These are phyloP conservation scores for Antheraea mylitta DNA, from an alignment of 1,140 invertebrate genomes.

Conservation along the genomic window DNA sequence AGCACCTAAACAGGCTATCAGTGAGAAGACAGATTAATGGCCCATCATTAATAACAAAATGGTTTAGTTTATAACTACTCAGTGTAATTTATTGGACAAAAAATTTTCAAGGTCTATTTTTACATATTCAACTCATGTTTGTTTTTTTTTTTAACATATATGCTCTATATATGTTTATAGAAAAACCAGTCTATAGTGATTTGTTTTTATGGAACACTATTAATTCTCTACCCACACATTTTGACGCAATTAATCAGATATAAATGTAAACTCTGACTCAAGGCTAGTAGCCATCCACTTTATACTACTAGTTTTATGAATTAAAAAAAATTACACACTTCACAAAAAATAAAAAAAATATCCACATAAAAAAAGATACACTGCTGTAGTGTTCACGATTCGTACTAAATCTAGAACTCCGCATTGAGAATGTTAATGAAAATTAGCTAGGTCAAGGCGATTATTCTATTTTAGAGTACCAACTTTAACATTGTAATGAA, in stretches of 20 bases:
- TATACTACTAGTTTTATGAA: not conserved
- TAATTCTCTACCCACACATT: not conserved
- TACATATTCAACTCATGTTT: too few relatives aligned
- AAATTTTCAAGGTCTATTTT: not conserved
- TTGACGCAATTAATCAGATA: constrained; percentile 10
- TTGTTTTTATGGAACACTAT: not conserved
- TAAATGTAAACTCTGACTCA: not conserved
- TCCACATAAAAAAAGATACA: not conserved
- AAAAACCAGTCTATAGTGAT: not conserved
- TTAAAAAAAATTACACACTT: not conserved
- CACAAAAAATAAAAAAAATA: not conserved
- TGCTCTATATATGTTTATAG: too few relatives aligned
- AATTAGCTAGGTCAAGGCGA: constrained; percentile 48
- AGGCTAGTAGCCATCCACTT: not conserved
- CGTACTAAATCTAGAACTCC: constrained; percentile 47
- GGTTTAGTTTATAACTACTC: too few relatives aligned
- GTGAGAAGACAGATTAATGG: too few relatives aligned
- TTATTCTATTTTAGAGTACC: constrained; percentile 23
- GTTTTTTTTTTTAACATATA: too few relatives aligned
- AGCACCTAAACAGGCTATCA: too few relatives aligned
- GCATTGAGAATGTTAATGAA: constrained; percentile 45
- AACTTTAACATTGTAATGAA: constrained; percentile 12
- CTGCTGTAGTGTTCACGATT: not conserved
- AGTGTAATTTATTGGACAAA: not conserved
- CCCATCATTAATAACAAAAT: too few relatives aligned